Evolutionary conservation across 1,140 invertebrate genomes (phyloP), one percentile per base, ranked within the genome.

Genomic region (Papilio aristodemus): DNA sequence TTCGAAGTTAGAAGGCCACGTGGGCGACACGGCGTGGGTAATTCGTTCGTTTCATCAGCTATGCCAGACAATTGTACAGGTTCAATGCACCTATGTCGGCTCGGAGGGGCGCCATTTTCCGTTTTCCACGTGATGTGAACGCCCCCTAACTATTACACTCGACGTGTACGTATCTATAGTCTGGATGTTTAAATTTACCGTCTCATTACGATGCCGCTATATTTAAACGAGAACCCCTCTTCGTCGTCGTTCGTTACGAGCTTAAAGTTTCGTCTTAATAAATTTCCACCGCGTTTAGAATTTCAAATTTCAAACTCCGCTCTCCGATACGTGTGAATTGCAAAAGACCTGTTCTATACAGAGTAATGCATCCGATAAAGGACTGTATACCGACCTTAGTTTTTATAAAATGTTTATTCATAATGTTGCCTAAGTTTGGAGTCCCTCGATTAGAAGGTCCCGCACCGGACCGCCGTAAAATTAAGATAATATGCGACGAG

Each of bases 81-180:
- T 86, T 84, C 83, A 85, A 79, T 71, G 86, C 70, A 79, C 86
- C 68, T 73, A 81, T 83, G 75, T 80, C 76, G 81, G 79, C 76
- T 75, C 73, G 59, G 68, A 38, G 59, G 68, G 59, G 58, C 71
- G 72, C 72, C 75, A 82, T 86, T 88, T 86, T 83, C 84, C 80
- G 73, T 80, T 84, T 86, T 86, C 75, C 85, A 82, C 74, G 69
- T 79, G 72, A 67, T 77, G 71, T 72, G 71, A 74, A 60, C 62
- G 67, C 67, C 22, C 63, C 27, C 46, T 60, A 50, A 70, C 62
- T 71, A 59, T 62, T 68, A 50, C 38, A 41, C 38, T 41, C 38
- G 9, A n/a, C 13, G 3, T 11, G 22, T 13, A 9, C 54, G 54
- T 58, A 22, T 27, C 17, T 54, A 9, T 54, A 58, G n/a, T 14